These are phyloP conservation scores for Pterocles gutturalis DNA, from an alignment of 2,113 vertebrate genomes.

Conservation along the genomic window DNA sequence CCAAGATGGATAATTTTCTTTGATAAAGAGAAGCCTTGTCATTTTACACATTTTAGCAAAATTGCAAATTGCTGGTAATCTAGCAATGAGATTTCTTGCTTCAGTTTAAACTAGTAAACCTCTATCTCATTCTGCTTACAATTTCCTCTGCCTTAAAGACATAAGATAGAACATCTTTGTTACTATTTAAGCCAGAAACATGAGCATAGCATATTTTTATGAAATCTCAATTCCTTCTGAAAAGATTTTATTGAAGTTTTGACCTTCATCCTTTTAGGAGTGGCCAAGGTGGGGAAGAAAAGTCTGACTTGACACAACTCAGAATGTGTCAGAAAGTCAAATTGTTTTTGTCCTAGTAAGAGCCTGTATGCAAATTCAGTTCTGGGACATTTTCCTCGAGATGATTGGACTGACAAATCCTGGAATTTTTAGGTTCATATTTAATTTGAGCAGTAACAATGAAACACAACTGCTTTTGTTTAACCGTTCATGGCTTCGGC, in stretches of 20 bases:
- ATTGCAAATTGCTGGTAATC: slow-evolving; percentile 41
- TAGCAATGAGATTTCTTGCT: slow-evolving; percentile 6
- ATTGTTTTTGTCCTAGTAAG: background rate
- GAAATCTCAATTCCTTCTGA: background rate
- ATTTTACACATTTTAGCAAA: slow-evolving; percentile 54
- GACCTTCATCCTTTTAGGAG: background rate
- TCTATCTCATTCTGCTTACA: slow-evolving; percentile 24
- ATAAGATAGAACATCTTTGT: background rate
- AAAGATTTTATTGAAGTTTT: background rate
- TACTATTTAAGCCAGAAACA: background rate
- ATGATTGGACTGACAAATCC: background rate
- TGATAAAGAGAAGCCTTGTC: slow-evolving; percentile 32
- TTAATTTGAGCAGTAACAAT: background rate
- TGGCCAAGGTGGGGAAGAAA: background rate
- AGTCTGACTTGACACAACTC: background rate
- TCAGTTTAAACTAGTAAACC: slow-evolving; percentile 23
- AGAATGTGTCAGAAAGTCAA: background rate
- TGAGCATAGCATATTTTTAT: background rate
- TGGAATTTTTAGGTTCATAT: background rate
- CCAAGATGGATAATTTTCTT: slow-evolving; percentile 5
- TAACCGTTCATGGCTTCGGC: background rate
- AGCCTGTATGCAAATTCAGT: background rate
- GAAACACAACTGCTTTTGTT: background rate
- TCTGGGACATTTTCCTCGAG: background rate
- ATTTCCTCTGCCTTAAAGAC: background rate